phyloP scores from a whole-genome alignment of 2,113 vertebrate species.

The Syngnathus floridae region DNA sequence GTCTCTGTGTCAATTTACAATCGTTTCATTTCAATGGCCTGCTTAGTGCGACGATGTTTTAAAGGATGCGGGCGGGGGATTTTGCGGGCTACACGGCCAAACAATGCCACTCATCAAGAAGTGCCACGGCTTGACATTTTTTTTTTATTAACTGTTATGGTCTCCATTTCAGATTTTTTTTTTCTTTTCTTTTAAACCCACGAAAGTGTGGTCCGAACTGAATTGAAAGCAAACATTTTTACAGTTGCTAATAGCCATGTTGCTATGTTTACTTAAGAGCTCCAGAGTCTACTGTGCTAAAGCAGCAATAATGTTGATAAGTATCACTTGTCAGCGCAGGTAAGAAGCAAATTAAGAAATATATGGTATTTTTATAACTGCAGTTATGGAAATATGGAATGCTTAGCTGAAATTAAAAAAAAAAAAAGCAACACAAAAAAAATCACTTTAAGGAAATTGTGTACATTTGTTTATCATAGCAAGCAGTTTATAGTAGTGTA shows the following conservation, averaged over 20 bases:
- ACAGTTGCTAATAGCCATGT: slow-evolving; percentile 66
- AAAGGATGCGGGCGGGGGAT: no score
- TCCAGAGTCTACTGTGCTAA: slow-evolving; percentile 72
- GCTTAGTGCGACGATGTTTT: neutral
- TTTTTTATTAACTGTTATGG: slow-evolving; percentile 15
- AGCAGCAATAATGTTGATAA: slow-evolving; percentile 74
- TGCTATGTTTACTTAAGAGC: slow-evolving; percentile 70
- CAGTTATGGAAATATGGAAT: slow-evolving; percentile 70
- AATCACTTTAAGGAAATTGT: slow-evolving; percentile 64
- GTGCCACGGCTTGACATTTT: slow-evolving; percentile 61
- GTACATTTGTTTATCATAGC: slow-evolving; percentile 72
- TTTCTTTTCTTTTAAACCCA: slow-evolving; percentile 55
- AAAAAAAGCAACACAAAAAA: slow-evolving; percentile 63
- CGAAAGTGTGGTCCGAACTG: slow-evolving; percentile 66
- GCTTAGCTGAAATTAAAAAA: slow-evolving; percentile 54
- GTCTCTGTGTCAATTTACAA: neutral
- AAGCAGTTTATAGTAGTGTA: slow-evolving; percentile 74
- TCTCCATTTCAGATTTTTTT: slow-evolving; percentile 32
- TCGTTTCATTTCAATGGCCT: neutral
- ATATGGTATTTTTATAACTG: slow-evolving; percentile 60
- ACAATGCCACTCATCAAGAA: slow-evolving; percentile 30
- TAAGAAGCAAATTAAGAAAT: slow-evolving; percentile 64
- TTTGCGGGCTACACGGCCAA: neutral
- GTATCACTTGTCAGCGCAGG: slow-evolving; percentile 55
- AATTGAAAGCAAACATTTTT: slow-evolving; percentile 23